phyloP scores from a whole-genome alignment of 2,797 vertebrate genomes.

The Liasis olivaceus region DNA sequence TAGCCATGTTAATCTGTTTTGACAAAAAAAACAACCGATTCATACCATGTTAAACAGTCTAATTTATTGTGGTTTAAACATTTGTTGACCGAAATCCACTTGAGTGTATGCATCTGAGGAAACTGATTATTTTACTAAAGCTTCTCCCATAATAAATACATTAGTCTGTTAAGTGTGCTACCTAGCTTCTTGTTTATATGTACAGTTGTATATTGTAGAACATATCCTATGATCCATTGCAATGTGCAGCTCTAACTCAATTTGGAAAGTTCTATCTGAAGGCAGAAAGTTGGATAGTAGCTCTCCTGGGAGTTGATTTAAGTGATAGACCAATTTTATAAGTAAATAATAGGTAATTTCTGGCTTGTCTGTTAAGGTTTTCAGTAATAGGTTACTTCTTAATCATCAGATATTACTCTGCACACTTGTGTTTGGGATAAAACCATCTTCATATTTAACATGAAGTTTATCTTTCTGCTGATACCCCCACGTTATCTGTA shows the following conservation, averaged over 20 bases:
- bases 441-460: background rate
- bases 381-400: background rate
- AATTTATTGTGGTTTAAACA: background rate
- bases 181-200: background rate
- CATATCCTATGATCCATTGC: background rate
- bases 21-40: background rate
- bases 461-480: background rate
- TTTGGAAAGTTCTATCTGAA: background rate
- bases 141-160: background rate
- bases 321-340: background rate
- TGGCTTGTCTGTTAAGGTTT: background rate
- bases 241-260: too few species aligned
- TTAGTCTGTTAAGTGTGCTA: background rate
- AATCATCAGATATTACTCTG: background rate
- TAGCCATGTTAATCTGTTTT: background rate
- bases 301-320: background rate
- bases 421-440: background rate
- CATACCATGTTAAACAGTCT: background rate
- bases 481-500: background rate
- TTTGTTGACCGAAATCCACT: background rate
- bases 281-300: background rate
- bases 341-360: background rate
- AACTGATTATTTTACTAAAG: background rate
- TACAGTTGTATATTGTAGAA: background rate
- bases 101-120: background rate